phyloP scores from a whole-genome alignment of 1,140 invertebrate genomes.

The Telenomus remus region DNA sequence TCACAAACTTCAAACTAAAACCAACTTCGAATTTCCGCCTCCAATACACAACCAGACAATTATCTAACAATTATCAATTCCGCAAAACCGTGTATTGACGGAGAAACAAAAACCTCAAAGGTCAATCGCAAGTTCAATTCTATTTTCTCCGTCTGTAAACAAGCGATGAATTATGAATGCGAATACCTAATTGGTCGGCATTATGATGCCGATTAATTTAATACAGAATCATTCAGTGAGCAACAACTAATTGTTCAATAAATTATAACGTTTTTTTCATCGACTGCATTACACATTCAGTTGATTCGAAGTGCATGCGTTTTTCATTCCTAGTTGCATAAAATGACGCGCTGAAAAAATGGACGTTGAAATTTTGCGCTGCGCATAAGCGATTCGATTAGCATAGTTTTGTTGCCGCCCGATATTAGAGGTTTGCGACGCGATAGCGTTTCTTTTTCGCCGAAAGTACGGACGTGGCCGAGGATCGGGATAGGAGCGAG shows the following conservation, averaged over 20 bases:
- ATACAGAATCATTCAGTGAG: not conserved
- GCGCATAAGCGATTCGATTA: constrained; percentile 6
- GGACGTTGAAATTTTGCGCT: not conserved
- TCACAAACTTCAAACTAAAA: too few relatives aligned
- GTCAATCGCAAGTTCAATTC: too few relatives aligned
- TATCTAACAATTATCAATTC: too few relatives aligned
- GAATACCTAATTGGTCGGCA: constrained; percentile 2
- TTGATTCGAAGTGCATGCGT: not conserved
- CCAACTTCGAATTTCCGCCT: too few relatives aligned
- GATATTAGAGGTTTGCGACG: constrained; percentile 26
- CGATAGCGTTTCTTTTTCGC: constrained; percentile 36
- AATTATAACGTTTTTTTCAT: constrained; percentile 9
- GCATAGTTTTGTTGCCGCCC: not conserved
- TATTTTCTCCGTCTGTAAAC: too few relatives aligned
- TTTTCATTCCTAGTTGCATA: constrained; percentile 16
- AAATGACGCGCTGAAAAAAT: constrained; percentile 17
- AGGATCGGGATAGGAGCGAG: constrained; percentile 28
- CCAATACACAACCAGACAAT: too few relatives aligned
- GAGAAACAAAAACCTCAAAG: too few relatives aligned
- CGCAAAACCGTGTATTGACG: too few relatives aligned
- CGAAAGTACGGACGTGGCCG: constrained; percentile 40
- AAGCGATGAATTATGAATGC: constrained; percentile 11
- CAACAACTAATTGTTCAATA: constrained; percentile 9
- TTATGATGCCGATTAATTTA: constrained; percentile 27
- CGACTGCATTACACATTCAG: not conserved